Evolutionary conservation across 2,888 invertebrate species (phyloP), one percentile per base, ranked within the genome.

Genomic region (Drosophila subquinaria): DNA sequence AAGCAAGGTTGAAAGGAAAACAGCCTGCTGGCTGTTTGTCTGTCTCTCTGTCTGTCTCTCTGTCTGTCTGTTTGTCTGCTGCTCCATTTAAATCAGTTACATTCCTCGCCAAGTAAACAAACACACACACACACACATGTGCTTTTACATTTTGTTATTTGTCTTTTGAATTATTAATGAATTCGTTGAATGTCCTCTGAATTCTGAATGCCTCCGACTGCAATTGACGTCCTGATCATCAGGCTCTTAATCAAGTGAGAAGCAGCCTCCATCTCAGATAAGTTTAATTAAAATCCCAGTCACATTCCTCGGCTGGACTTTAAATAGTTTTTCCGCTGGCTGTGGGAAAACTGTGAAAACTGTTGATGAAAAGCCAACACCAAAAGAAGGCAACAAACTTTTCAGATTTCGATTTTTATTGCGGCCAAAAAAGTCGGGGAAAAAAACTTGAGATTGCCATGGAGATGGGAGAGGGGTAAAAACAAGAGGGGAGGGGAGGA

Each of bases 131-230:
- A 61, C 35, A 65, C 60, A 36, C 45, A 64, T 69, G 47, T 65
- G 52, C 51, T 55, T 59, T 76, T 69, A 48, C 68, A 76, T 73
- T 74, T 71, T 77, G 75, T 81, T 87, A 90, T 91, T 91, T 91
- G 87, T 90, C 90, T 86, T 90, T 88, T 91, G 91, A 91, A 92
- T 91, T 92, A 91, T 90, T 92, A 91, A 92, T 92, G 91, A 90
- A 84, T 71, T 68, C 77, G 75, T 63, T 78, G 82, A 84, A 82
- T 77, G 82, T 69, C 66, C 73, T 35, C 40, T 27, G 6, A 11
- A 17, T 43, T 48, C 36, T 27, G 6, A 11, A 17, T 43, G 52
- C 33, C 45, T 43, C 48, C 50, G 36, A 52, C 55, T 33, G 50
- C 45, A 68, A 48, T 56, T 65, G 64, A 73, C 47, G 57, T 53